phyloP scores from a whole-genome alignment of 2,797 vertebrate genomes.

The Phoxinus dragarum region DNA sequence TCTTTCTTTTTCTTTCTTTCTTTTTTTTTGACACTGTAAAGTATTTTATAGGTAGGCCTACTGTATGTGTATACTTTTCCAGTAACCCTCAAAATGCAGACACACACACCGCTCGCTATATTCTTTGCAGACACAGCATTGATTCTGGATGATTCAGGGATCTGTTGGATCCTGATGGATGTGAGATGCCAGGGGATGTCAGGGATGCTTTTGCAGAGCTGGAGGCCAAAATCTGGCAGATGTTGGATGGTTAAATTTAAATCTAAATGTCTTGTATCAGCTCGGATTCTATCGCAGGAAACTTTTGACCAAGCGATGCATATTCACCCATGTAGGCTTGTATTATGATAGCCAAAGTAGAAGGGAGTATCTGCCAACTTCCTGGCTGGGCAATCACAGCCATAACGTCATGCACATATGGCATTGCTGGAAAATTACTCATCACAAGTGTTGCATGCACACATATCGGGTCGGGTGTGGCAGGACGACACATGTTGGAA shows the following conservation, averaged over 20 bases:
- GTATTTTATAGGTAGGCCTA: background rate
- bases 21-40: background rate
- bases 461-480: slow-evolving; percentile 37
- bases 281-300: background rate
- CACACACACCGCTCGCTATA: slow-evolving; percentile 4
- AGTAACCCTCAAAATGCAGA: slow-evolving; percentile 4
- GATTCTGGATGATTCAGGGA: slow-evolving; percentile 39
- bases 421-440: slow-evolving; percentile 17
- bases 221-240: slow-evolving; percentile 12
- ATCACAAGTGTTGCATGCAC: slow-evolving; percentile 25
- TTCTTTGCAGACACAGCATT: slow-evolving; percentile 18
- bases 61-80: background rate
- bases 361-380: background rate
- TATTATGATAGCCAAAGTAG: background rate
- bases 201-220: slow-evolving; percentile 22
- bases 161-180: slow-evolving; percentile 24
- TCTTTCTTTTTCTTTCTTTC: background rate
- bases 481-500: slow-evolving; percentile 29
- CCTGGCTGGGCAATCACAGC: background rate
- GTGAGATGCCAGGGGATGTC: slow-evolving; percentile 21
- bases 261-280: slow-evolving; percentile 14
- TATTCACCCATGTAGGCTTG: background rate
- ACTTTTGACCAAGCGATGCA: background rate
- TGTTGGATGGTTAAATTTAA: slow-evolving; percentile 19
- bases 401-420: slow-evolving; percentile 26